These are phyloP conservation scores for Plagiodera versicolora DNA, from an alignment of 2,888 invertebrate species.

Conservation along the genomic window DNA sequence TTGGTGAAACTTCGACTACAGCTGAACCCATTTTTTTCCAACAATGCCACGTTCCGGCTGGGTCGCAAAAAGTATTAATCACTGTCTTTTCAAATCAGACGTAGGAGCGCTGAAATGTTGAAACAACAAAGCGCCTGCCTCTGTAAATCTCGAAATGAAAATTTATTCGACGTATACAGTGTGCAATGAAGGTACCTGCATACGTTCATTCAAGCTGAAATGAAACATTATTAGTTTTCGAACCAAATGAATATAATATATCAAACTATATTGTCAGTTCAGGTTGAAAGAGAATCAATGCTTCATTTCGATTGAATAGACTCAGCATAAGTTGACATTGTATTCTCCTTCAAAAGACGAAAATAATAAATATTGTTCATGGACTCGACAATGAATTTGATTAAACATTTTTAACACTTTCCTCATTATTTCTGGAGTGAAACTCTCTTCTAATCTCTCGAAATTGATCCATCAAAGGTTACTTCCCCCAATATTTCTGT, in stretches of 20 bases:
- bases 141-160: not conserved
- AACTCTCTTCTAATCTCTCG: no score
- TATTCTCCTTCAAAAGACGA: no score
- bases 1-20: not conserved
- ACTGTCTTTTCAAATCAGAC: constrained; percentile 8
- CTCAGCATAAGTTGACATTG: no score
- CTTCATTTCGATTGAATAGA: no score
- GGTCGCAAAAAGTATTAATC: constrained; percentile 6
- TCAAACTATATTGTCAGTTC: no score
- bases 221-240: not conserved
- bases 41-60: not conserved
- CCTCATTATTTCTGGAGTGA: no score
- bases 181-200: not conserved
- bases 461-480: no score
- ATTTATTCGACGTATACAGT: not conserved
- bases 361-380: no score
- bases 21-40: not conserved
- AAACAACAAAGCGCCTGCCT: constrained; percentile 5
- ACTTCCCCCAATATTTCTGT: no score
- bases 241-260: not conserved
- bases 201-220: not conserved
- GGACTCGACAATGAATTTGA: no score
- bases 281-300: no score
- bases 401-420: no score
- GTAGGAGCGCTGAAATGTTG: not conserved